Percentiles rank a stretch among this genome's conserved stretches.
Conservation (phyloP, 2,888 invertebrate genomes). For the Sarcophaga caerulescens region DNA sequence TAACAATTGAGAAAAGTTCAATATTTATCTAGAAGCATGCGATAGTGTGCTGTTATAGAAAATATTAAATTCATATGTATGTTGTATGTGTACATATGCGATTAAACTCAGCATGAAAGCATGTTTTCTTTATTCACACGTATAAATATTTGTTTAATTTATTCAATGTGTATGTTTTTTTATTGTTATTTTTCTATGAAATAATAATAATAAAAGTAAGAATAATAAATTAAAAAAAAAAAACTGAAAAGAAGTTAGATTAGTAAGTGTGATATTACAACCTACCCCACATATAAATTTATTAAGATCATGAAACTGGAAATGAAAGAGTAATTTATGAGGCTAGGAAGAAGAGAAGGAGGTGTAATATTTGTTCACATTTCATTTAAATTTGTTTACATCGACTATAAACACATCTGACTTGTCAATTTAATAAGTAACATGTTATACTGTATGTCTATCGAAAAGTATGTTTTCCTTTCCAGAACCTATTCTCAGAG, state of each 20-base stretch:
- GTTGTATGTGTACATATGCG: not conserved
- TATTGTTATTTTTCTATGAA: not conserved
- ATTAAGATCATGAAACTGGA: not conserved
- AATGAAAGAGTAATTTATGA: no score
- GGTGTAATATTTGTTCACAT: no score
- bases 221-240: slow-evolving; percentile 5
- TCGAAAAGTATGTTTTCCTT: no score
- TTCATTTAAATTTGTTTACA: no score
- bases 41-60: slow-evolving; percentile 26
- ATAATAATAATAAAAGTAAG: not conserved
- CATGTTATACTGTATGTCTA: no score
- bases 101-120: not conserved
- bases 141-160: not conserved
- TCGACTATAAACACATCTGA: no score
- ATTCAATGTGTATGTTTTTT: not conserved
- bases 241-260: slow-evolving; percentile 23
- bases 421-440: no score
- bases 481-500: no score
- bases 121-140: not conserved
- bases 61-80: slow-evolving; percentile 17
- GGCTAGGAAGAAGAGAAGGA: no score
- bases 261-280: slow-evolving; percentile 35
- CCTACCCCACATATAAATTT: slow-evolving; percentile 43
- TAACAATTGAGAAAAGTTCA: not conserved
- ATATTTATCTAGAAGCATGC: slow-evolving; percentile 31